phyloP scores from a whole-genome alignment of 2,113 vertebrate species.

The Protobothrops mucrosquamatus region DNA sequence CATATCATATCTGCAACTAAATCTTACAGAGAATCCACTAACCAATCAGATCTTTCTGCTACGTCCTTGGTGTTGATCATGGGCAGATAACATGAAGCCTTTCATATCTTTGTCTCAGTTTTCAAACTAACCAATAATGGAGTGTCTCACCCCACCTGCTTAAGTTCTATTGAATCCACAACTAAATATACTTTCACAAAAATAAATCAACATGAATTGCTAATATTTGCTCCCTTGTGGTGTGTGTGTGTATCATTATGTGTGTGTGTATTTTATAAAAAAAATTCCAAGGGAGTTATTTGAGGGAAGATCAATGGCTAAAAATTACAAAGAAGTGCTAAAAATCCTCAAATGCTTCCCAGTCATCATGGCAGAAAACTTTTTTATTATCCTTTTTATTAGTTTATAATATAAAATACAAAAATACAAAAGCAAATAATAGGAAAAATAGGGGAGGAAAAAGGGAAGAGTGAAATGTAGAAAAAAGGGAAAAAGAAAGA shows the following conservation, averaged over 20 bases:
- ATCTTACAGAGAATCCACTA: background rate
- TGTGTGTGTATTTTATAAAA: background rate
- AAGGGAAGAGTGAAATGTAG: too few relatives aligned
- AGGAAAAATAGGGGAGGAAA: too few relatives aligned
- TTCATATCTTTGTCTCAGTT: background rate
- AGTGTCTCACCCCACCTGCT: background rate
- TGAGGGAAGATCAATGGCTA: background rate
- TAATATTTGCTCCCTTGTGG: background rate
- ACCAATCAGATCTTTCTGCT: background rate
- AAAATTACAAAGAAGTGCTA: background rate
- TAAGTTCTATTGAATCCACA: background rate
- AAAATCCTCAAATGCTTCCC: background rate
- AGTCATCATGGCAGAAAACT: background rate
- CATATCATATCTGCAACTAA: background rate
- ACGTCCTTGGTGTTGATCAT: background rate
- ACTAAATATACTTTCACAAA: background rate
- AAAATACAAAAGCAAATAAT: too few relatives aligned
- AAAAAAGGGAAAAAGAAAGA: too few relatives aligned
- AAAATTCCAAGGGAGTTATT: background rate
- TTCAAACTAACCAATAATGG: background rate
- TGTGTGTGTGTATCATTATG: background rate
- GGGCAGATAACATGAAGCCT: background rate
- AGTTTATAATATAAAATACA: too few relatives aligned
- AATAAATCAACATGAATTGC: background rate
- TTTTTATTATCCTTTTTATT: too few relatives aligned